Percentiles rank a stretch among this genome's conserved stretches.
These are phyloP conservation scores for Chrysina gloriosa DNA, from an alignment of 2,888 invertebrate species.

Conservation along the genomic window DNA sequence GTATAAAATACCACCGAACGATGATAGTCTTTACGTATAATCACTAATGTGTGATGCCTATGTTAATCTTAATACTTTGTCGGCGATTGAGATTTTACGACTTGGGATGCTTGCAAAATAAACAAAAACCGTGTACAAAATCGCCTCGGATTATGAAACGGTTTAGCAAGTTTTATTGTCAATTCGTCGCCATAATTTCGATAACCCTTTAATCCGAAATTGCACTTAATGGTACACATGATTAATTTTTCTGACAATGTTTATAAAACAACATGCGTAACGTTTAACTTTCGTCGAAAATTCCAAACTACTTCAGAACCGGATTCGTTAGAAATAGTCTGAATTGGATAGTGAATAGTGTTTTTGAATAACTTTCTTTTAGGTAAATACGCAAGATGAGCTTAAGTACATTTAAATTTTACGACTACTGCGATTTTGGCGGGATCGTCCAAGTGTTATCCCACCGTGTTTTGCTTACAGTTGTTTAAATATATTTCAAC, in stretches of 20 bases:
- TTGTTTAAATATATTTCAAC: too few species aligned
- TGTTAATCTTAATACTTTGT: not conserved
- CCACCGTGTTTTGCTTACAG: too few species aligned
- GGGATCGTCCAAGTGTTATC: too few species aligned
- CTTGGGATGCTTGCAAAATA: conserved; percentile 3
- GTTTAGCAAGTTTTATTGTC: conserved; percentile 32
- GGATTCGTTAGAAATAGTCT: not conserved
- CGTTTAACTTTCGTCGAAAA: not conserved
- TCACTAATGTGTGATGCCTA: too few species aligned
- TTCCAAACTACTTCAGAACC: not conserved
- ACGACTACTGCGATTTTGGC: too few species aligned
- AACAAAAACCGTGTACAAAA: not conserved
- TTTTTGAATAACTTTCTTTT: too few species aligned
- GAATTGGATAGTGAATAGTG: too few species aligned
- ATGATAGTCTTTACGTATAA: too few species aligned
- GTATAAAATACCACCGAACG: too few species aligned
- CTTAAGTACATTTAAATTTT: too few species aligned
- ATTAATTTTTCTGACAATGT: conserved; percentile 37
- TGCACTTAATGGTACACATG: conserved; percentile 34
- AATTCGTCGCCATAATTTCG: conserved; percentile 35
- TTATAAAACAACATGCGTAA: conserved; percentile 23
- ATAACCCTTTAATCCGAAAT: conserved; percentile 33
- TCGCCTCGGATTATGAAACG: conserved; percentile 15
- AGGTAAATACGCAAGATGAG: too few species aligned
- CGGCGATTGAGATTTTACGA: not conserved